Evolutionary conservation across 2,797 vertebrate species (phyloP).

Genomic region (Cynopterus sphinx): DNA sequence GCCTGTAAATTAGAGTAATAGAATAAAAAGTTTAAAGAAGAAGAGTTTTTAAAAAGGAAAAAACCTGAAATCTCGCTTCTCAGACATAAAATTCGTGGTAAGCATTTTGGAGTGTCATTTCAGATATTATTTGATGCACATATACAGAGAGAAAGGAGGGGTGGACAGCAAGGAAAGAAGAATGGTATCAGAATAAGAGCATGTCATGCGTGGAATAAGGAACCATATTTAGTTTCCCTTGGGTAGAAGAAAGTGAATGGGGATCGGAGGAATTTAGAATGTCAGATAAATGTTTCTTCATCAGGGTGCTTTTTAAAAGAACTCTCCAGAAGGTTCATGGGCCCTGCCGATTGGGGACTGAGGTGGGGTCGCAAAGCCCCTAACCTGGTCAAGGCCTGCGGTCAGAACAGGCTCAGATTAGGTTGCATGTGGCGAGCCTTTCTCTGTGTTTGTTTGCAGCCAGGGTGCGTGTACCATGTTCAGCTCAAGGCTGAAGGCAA

Average conservation of each 20-base stretch:
- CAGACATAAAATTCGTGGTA: neutral
- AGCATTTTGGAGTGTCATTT: neutral
- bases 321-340: neutral
- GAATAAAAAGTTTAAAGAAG: neutral
- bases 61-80: neutral
- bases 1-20: neutral
- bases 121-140: accelerated
- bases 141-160: accelerated
- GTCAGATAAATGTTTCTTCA: neutral
- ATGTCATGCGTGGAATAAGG: neutral
- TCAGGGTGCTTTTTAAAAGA: neutral
- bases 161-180: neutral
- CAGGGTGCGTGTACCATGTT: constrained; percentile 93
- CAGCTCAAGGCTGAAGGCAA: constrained; percentile 97
- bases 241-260: neutral
- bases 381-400: accelerated
- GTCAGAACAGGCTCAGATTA: neutral
- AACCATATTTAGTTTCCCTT: neutral
- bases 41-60: neutral
- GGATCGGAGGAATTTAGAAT: neutral
- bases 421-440: accelerated
- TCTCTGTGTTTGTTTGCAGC: constrained; percentile 82
- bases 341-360: neutral
- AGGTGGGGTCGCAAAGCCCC: neutral
- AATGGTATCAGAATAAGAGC: neutral